A percentile compares a stretch with the other conserved stretches of the same genome.
phyloP scores from a whole-genome alignment of 1,140 invertebrate species.

The Geopemphigus sp. region DNA sequence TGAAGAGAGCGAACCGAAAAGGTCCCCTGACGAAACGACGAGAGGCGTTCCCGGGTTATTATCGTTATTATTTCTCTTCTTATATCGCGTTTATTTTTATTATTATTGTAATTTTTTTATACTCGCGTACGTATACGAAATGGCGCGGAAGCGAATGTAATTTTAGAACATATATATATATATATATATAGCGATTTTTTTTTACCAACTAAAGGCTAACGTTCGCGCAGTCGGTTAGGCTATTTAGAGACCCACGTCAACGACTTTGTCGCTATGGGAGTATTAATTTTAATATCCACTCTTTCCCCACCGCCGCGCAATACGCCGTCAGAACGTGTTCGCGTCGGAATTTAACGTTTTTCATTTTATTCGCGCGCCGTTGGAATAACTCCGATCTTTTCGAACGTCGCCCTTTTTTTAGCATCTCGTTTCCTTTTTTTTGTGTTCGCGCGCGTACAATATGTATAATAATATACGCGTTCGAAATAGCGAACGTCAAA shows the following conservation, averaged over 20 bases:
- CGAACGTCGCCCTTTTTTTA: not conserved
- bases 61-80: too few relatives aligned
- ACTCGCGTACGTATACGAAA: not conserved
- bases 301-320: not conserved
- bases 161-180: not conserved
- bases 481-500: too few relatives aligned
- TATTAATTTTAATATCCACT: conserved; percentile 24
- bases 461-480: too few relatives aligned
- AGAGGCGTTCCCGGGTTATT: too few relatives aligned
- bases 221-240: not conserved
- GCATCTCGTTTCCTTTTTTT: not conserved
- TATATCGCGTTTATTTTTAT: not conserved
- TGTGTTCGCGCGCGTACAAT: not conserved
- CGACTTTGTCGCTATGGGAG: conserved; percentile 16
- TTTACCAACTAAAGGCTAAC: not conserved
- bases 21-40: too few relatives aligned
- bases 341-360: conserved; percentile 15
- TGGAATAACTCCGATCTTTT: not conserved
- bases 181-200: too few relatives aligned
- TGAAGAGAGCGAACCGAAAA: too few relatives aligned
- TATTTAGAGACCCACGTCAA: conserved; percentile 35
- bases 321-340: not conserved
- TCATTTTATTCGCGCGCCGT: conserved; percentile 20
- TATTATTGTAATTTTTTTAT: not conserved
- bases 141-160: not conserved